Base-by-base conservation (phyloP, 2,797 vertebrate species). In the Pelochelys cantorii region DNA sequence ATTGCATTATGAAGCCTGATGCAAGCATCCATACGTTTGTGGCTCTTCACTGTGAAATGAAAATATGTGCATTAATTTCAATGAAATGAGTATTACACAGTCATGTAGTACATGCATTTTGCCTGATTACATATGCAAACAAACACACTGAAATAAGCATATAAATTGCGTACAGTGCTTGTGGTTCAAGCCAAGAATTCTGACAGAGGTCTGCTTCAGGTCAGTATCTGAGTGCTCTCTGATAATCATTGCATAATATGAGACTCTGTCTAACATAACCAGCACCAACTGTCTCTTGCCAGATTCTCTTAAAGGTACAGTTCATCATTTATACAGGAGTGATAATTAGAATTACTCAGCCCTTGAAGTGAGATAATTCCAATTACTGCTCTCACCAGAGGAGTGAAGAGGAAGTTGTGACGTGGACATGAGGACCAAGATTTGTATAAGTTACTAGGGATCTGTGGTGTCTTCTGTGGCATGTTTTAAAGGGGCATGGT, bases 1-100 rank as follows among this genome's bases (percentile, higher is more conserved):
- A 56, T 80, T 83, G 82, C 54, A 84, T 20, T 62, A 29, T 14
- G 90, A 90, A 94, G 23, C 56, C 5, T 4, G n/a, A 62, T 27
- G 92, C 86, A 48, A 18, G 3, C 22, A 83, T 10, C 3, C 8
- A 81, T 31, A 27, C 7, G 59, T 55, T 11, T 92, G 88, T 53
- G 56, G 25, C 57, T 57, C 48, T 87, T 14, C 15, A 65, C 10
- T 15, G 53, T 79, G 17, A 93, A 84, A 83, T 54, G 25, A 92
- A 9, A 6, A 91, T 5, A 71, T 7, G 13, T 42, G 25, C 8
- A 82, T 11, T 23, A 75, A 91, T 74, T 79, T 82, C 42, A 78
- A 27, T 3, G 11, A 71, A 42, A 34, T 62, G 57, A 1, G 6
- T 79, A 23, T 92, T 87, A 57, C 1, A 37, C 68, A 87, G 18